These are phyloP conservation scores for Cremastobaeus sp. DNA, from an alignment of 2,888 invertebrate species.

Conservation along the genomic window DNA sequence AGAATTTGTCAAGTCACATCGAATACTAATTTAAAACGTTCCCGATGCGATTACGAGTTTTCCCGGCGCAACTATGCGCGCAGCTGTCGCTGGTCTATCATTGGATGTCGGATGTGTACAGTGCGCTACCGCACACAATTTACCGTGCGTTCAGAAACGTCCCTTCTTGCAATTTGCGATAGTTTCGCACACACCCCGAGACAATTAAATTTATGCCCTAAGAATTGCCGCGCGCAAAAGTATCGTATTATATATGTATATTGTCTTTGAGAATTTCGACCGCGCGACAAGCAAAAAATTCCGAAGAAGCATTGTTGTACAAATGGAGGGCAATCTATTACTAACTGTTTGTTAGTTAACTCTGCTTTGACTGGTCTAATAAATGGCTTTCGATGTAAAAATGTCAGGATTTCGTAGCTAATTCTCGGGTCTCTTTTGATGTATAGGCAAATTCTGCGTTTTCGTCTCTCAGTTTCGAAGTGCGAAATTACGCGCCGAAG, in stretches of 20 bases:
- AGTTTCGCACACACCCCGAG: slow-evolving; percentile 36
- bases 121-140: slow-evolving; percentile 52
- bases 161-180: slow-evolving; percentile 47
- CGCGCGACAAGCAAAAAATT: slow-evolving; percentile 22
- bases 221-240: slow-evolving; percentile 28
- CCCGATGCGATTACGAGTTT: slow-evolving; percentile 48
- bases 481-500: too few relatives aligned
- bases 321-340: slow-evolving; percentile 28
- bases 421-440: too few relatives aligned
- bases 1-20: slow-evolving; percentile 34
- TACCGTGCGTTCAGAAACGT: slow-evolving; percentile 46
- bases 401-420: not conserved
- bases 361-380: slow-evolving; percentile 12
- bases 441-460: too few relatives aligned
- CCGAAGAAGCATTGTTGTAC: slow-evolving; percentile 28
- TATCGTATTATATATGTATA: slow-evolving; percentile 46
- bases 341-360: slow-evolving; percentile 27
- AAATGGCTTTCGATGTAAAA: slow-evolving; percentile 6
- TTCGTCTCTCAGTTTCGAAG: too few relatives aligned
- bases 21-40: slow-evolving; percentile 44
- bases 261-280: slow-evolving; percentile 36
- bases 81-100: slow-evolving; percentile 62
- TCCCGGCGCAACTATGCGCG: slow-evolving; percentile 18
- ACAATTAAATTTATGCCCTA: slow-evolving; percentile 55
- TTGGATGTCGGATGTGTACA: slow-evolving; percentile 36